A percentile compares a stretch with the other conserved stretches of the same genome.
phyloP scores from a whole-genome alignment of 1,140 invertebrate genomes.

The silkworm (Bombyx mori) region ASM3026992v2 NC_085129.1:10979001-10979500 shows the following conservation, averaged over 20 bases:
- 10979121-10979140: conserved; percentile 66
- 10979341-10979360: conserved; percentile 39
- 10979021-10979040: conserved; percentile 6
- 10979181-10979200: conserved; percentile 65
- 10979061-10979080: conserved; percentile 27
- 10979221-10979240: conserved; percentile 71
- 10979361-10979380: conserved; percentile 20
- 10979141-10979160: conserved; percentile 51
- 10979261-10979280: conserved; percentile 58
- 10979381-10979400: conserved; percentile 17
- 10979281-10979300: conserved; percentile 35
- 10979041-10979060: conserved; percentile 32
- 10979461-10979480: background rate
- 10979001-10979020: background rate
- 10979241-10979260: conserved; percentile 61
- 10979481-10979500: too few relatives aligned
- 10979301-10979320: conserved; percentile 49
- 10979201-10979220: conserved; percentile 65
- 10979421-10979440: conserved; percentile 48
- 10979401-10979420: conserved; percentile 40
- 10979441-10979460: conserved; percentile 2
- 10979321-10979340: conserved; percentile 61
- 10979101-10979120: conserved; percentile 43
- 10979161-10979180: conserved; percentile 54
- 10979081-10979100: conserved; percentile 53